phyloP scores from a whole-genome alignment of 2,797 vertebrate species.

The Pelobates cultripes region DNA sequence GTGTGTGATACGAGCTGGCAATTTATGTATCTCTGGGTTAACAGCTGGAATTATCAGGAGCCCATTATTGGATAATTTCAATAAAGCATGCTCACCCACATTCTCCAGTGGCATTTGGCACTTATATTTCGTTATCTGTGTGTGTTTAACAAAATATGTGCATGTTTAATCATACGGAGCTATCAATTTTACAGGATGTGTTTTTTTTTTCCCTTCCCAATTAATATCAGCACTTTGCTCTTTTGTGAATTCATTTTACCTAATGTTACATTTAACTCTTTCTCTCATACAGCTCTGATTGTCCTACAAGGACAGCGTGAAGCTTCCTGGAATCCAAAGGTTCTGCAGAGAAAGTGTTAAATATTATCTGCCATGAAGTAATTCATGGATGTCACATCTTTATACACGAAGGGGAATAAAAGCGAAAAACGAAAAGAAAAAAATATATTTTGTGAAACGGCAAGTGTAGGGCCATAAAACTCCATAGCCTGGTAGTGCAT shows the following conservation, averaged over 20 bases:
- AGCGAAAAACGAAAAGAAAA: constrained; percentile 17
- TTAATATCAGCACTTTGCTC: neutral
- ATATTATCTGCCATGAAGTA: neutral
- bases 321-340: neutral
- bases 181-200: neutral
- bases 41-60: constrained; percentile 23
- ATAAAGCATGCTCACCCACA: constrained; percentile 30
- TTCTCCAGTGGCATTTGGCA: neutral
- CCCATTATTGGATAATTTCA: constrained; percentile 39
- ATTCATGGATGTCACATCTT: constrained; percentile 24
- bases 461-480: constrained; percentile 15
- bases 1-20: constrained; percentile 17
- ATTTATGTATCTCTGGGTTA: constrained; percentile 32
- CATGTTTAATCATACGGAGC: neutral
- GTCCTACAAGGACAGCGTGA: neutral
- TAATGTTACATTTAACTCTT: neutral
- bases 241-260: neutral
- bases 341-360: neutral
- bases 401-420: constrained; percentile 9
- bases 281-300: neutral
- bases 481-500: neutral
- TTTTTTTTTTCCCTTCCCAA: neutral
- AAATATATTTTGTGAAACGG: constrained; percentile 13
- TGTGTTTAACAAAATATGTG: neutral
- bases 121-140: constrained; percentile 4